phyloP scores from a whole-genome alignment of 2,797 vertebrate genomes.

The Rhynchonycteris naso region DNA sequence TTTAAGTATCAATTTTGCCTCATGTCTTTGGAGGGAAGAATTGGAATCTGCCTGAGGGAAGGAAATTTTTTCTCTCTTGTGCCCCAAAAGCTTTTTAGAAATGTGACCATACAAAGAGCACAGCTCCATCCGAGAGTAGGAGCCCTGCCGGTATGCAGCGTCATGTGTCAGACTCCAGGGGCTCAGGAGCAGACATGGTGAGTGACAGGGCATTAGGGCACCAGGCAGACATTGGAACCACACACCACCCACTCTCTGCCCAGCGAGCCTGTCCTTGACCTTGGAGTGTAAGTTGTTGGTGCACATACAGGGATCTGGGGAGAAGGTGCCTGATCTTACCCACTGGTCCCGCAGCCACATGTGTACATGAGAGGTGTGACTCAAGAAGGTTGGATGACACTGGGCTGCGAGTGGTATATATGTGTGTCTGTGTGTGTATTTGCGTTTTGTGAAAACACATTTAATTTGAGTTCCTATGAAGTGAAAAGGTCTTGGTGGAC shows the following conservation, averaged over 20 bases:
- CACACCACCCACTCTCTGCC: neutral
- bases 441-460: neutral
- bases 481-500: neutral
- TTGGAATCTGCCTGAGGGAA: neutral
- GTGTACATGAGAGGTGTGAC: neutral
- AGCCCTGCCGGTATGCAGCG: accelerated
- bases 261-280: neutral
- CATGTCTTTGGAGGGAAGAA: neutral
- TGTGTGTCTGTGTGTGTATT: neutral
- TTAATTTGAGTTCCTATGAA: neutral
- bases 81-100: neutral
- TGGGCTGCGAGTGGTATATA: neutral
- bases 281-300: neutral
- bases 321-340: accelerated
- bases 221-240: accelerated
- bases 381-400: neutral
- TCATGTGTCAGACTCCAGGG: accelerated
- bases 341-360: neutral
- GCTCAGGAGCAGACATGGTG: accelerated
- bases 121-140: neutral
- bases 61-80: neutral
- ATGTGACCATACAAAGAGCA: neutral
- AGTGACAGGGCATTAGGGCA: accelerated
- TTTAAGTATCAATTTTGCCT: neutral
- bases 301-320: neutral